These are phyloP conservation scores for Phylloscopus collybita DNA, from an alignment of 2,797 vertebrate genomes.

Conservation along the genomic window DNA sequence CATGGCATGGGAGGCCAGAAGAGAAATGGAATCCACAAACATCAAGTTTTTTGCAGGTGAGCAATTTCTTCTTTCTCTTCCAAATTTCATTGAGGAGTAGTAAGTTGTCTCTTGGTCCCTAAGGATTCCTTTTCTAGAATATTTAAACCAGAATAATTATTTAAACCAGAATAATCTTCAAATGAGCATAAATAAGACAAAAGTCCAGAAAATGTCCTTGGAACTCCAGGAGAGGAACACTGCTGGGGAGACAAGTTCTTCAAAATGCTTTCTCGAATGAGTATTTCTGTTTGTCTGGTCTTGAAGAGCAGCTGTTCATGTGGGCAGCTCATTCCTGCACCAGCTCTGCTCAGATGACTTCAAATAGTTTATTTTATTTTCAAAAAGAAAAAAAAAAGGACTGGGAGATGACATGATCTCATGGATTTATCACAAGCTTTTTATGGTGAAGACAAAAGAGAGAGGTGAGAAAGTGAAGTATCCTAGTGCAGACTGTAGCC, in stretches of 20 bases:
- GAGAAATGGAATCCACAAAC: slow-evolving; percentile 99
- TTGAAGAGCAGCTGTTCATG: background rate
- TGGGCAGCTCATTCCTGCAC: background rate
- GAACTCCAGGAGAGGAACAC: background rate
- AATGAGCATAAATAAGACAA: background rate
- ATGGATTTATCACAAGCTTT: background rate
- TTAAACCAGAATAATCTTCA: background rate
- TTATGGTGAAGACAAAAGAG: background rate
- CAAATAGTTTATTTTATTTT: background rate
- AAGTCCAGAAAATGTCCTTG: background rate
- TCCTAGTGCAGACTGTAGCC: background rate
- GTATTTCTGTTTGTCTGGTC: background rate
- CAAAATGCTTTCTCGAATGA: background rate
- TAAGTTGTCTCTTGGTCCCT: background rate
- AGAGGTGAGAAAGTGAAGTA: background rate
- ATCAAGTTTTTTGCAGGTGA: slow-evolving; percentile 98
- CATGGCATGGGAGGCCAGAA: slow-evolving; percentile 98
- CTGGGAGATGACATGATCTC: background rate
- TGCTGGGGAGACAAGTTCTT: background rate
- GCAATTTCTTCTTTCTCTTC: slow-evolving; percentile 47
- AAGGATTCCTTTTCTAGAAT: background rate
- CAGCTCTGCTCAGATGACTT: background rate
- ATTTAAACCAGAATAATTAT: background rate
- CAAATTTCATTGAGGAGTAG: background rate
- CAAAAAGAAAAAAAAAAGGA: background rate